Evolutionary conservation across 2,797 vertebrate genomes (phyloP).

Genomic region (Sebastes minor): DNA sequence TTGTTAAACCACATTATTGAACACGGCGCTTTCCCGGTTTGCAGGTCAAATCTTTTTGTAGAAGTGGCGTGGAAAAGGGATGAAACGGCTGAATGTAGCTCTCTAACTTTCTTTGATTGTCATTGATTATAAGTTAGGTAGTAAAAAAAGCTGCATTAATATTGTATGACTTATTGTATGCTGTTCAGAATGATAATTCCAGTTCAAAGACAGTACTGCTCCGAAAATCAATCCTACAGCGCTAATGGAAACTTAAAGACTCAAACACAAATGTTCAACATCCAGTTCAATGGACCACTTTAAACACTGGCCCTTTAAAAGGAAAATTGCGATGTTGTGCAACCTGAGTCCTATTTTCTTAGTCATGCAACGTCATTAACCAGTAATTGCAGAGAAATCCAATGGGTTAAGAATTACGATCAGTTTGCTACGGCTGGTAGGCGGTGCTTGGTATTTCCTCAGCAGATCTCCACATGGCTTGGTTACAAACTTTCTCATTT

Average conservation of each 20-base stretch:
- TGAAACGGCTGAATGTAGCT: neutral
- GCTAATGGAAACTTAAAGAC: neutral
- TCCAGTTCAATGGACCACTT: neutral
- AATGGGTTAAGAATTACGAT: neutral
- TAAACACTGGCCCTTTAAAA: neutral
- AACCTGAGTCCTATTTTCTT: neutral
- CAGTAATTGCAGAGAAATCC: neutral
- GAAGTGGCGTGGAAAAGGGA: neutral
- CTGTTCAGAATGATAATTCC: neutral
- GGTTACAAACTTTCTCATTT: too few species aligned
- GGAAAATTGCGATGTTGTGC: neutral
- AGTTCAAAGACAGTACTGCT: neutral
- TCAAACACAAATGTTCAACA: neutral
- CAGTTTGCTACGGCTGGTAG: neutral
- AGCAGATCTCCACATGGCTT: too few species aligned
- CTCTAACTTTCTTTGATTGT: constrained; percentile 14
- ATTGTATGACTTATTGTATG: neutral
- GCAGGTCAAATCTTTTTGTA: constrained; percentile 32
- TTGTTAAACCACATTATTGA: constrained; percentile 72
- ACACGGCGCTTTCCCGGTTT: constrained; percentile 33
- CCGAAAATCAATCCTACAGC: neutral
- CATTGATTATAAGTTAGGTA: constrained; percentile 14
- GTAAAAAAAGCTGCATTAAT: constrained; percentile 21
- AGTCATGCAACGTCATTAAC: neutral
- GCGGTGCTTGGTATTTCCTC: too few species aligned